Evolutionary conservation across 1,140 invertebrate species (phyloP), one percentile per base, ranked within the genome.

Genomic region (Cyphomyrmex costatus): DNA sequence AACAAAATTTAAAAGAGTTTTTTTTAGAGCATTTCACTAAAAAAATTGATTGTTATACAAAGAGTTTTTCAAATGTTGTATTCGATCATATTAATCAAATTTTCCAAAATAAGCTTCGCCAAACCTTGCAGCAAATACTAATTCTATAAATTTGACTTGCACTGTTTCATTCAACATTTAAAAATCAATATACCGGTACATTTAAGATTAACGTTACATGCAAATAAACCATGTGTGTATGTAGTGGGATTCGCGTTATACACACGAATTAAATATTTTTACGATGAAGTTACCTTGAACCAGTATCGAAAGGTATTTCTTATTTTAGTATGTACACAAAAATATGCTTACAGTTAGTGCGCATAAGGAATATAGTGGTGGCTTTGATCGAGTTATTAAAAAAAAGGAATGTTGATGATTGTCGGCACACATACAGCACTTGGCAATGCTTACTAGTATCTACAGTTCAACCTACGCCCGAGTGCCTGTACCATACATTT

Each of bases 381-480:
- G 87, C 86, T 92, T 93, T 88, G 82, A 88, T 92, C 71, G 83
- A 91, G 89, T 94, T 93, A 91, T 91, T 93, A 70, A 56, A 92
- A 77, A n/a, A 53, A 92, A 93, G 93, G 93, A 95, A 95, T 93
- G 92, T 95, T 93, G 93, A 94, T 95, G 94, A 95, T 95, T 95
- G 95, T 95, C 94, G 95, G 95, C 94, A 95, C 94, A 95, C 94
- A 95, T 95, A 94, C 93, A 95, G 94, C 95, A 95, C 94, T 95
- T 95, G 94, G 94, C 95, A 95, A 95, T 95, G 95, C 95, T 95
- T 92, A 91, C 92, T 95, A 94, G 46, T 85, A 89, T 87, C 93
- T 94, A 94, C 92, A 92, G 82, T 92, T 92, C 88, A 92, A 92
- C 92, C 93, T 94, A 93, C 91, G 92, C 93, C 93, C 90, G 93